Evolutionary conservation across 2,888 invertebrate species (phyloP).

Genomic region (Leucania comma): DNA sequence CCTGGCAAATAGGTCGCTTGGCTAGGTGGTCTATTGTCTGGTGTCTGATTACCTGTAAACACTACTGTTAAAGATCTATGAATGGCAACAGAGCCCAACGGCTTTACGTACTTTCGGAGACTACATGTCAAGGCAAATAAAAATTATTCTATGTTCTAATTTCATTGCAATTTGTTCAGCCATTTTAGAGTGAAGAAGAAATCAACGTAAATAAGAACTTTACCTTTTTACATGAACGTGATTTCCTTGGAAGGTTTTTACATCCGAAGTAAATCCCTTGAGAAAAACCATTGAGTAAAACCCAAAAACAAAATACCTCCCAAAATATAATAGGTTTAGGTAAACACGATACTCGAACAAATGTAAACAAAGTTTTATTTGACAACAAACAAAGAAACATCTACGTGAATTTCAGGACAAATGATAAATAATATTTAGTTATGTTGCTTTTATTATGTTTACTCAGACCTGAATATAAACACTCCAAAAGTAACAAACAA

Average conservation of each 20-base stretch:
- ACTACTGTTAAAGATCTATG: too few relatives aligned
- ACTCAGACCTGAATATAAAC: background rate
- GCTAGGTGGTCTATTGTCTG: too few relatives aligned
- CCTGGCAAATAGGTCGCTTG: too few relatives aligned
- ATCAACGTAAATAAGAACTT: too few relatives aligned
- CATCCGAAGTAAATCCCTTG: background rate
- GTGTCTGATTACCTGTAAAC: too few relatives aligned
- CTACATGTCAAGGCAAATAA: too few relatives aligned
- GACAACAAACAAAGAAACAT: constrained; percentile 7
- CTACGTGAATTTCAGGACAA: background rate
- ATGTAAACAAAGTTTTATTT: constrained; percentile 20
- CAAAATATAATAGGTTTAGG: constrained; percentile 7
- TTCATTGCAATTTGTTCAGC: too few relatives aligned
- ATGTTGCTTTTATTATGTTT: background rate
- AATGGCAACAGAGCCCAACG: too few relatives aligned
- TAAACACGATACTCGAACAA: constrained; percentile 12
- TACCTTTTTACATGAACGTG: too few relatives aligned
- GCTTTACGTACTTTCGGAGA: too few relatives aligned
- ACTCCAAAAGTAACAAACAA: background rate
- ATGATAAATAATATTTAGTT: constrained; percentile 1
- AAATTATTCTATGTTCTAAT: too few relatives aligned
- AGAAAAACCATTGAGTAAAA: background rate
- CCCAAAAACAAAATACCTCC: background rate
- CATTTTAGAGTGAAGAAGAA: too few relatives aligned
- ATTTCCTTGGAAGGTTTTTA: background rate